Conservation (phyloP, 2,797 vertebrate genomes). For the Siniperca obscura region DNA sequence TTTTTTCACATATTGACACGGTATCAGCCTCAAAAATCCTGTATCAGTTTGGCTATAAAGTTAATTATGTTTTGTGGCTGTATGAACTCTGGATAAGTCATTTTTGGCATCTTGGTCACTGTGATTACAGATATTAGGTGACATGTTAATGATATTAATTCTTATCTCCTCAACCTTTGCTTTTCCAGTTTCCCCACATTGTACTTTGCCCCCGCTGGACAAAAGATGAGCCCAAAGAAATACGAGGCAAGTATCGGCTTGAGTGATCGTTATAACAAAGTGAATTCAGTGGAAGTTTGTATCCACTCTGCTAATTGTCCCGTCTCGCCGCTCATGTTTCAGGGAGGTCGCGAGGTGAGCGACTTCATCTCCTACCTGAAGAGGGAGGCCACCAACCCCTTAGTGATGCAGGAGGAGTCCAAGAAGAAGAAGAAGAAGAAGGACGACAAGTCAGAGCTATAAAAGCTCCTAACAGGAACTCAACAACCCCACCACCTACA, state of each 20-base stretch:
- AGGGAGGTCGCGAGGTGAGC: slow-evolving; percentile 96
- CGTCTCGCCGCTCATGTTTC: slow-evolving; percentile 26
- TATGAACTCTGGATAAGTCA: not conserved
- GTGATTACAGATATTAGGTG: too few relatives aligned
- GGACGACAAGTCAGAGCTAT: slow-evolving; percentile 83
- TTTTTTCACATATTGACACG: not conserved
- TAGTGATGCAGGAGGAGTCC: slow-evolving; percentile 89
- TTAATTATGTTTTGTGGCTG: not conserved
- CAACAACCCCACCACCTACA: slow-evolving; percentile 20
- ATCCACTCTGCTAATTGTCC: not conserved
- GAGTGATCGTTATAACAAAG: not conserved
- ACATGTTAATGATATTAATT: not conserved
- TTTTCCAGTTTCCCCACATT: slow-evolving; percentile 93
- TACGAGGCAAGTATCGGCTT: slow-evolving; percentile 89
- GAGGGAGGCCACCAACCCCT: slow-evolving; percentile 90
- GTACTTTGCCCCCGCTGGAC: slow-evolving; percentile 94
- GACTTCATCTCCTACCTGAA: slow-evolving; percentile 97
- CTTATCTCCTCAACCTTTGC: not conserved
- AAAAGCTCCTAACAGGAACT: slow-evolving; percentile 76
- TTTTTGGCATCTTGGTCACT: not conserved
- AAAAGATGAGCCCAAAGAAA: slow-evolving; percentile 95
- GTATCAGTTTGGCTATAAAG: not conserved
- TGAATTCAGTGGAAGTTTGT: not conserved
- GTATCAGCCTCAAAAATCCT: not conserved
- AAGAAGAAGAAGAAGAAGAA: slow-evolving; percentile 92